phyloP scores from a whole-genome alignment of 2,888 invertebrate species.

The Uropetala carovei region DNA sequence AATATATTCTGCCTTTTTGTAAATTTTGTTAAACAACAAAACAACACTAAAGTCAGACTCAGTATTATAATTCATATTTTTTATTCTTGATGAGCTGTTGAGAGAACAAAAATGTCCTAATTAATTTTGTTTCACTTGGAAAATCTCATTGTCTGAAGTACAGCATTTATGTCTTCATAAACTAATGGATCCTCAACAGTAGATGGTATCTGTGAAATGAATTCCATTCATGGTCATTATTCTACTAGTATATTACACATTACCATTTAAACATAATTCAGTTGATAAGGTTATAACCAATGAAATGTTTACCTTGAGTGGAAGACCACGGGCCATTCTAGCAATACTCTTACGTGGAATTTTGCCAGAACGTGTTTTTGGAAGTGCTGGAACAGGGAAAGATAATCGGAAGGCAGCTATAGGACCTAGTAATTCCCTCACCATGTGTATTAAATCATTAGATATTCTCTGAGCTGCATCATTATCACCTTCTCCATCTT shows the following conservation, averaged over 20 bases:
- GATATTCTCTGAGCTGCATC: constrained; percentile 45
- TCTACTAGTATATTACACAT: neutral
- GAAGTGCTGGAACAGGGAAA: constrained; percentile 87
- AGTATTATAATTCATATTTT: too few species aligned
- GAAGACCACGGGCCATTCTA: constrained; percentile 80
- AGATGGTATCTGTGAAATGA: constrained; percentile 81
- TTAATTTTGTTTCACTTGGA: neutral
- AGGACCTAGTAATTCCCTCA: constrained; percentile 86
- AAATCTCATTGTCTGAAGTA: constrained; percentile 79
- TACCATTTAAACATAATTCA: neutral
- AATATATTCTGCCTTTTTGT: too few species aligned
- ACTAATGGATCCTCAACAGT: constrained; percentile 93
- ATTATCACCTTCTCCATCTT: constrained; percentile 30
- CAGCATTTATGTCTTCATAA: constrained; percentile 86
- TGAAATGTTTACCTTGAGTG: constrained; percentile 18
- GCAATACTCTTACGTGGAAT: constrained; percentile 90
- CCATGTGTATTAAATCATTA: constrained; percentile 74
- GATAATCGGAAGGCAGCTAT: constrained; percentile 92
- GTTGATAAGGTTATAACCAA: neutral
- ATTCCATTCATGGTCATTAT: neutral
- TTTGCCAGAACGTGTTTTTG: constrained; percentile 92
- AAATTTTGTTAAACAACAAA: too few species aligned
- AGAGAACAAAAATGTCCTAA: neutral
- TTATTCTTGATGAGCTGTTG: too few species aligned
- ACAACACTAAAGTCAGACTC: too few species aligned